Conservation (phyloP, 2,888 invertebrate species). For the Cancer borealis region DNA sequence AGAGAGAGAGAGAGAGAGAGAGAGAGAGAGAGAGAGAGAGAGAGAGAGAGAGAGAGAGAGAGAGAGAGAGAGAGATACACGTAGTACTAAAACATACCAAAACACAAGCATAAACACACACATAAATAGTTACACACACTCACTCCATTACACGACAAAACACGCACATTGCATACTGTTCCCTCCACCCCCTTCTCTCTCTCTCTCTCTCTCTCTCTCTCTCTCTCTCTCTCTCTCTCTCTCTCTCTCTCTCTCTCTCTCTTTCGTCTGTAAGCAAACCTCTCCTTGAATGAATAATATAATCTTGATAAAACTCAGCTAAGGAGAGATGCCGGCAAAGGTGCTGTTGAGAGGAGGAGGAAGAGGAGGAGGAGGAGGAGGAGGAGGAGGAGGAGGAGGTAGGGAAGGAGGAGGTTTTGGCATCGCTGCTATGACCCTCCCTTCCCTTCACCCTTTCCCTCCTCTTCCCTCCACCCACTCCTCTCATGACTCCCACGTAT, state of each 20-base stretch:
- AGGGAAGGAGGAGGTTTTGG: slow-evolving; percentile 8
- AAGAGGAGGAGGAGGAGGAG: slow-evolving; percentile 34
- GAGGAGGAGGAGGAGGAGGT: slow-evolving; percentile 37
- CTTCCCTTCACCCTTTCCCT: not conserved
- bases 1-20: slow-evolving; percentile 26
- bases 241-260: not conserved
- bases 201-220: not conserved
- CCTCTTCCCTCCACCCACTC: not conserved
- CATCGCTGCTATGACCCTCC: not conserved
- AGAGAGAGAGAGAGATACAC: slow-evolving; percentile 9
- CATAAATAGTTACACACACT: not conserved
- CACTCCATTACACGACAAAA: not conserved
- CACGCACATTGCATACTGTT: slow-evolving; percentile 1
- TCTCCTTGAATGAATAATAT: not conserved
- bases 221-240: not conserved
- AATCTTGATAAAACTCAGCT: not conserved
- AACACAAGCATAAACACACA: not conserved
- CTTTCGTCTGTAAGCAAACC: not conserved
- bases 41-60: slow-evolving; percentile 39
- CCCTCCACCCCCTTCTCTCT: not conserved
- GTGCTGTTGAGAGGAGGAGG: slow-evolving; percentile 4
- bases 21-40: slow-evolving; percentile 39
- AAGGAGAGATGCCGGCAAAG: not conserved
- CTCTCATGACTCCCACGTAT: not conserved
- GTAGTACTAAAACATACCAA: not conserved